A percentile compares a stretch with the other conserved stretches of the same genome.
Conservation (phyloP, 2,113 vertebrate genomes). For the Boulengeromyrus knoepffleri region DNA sequence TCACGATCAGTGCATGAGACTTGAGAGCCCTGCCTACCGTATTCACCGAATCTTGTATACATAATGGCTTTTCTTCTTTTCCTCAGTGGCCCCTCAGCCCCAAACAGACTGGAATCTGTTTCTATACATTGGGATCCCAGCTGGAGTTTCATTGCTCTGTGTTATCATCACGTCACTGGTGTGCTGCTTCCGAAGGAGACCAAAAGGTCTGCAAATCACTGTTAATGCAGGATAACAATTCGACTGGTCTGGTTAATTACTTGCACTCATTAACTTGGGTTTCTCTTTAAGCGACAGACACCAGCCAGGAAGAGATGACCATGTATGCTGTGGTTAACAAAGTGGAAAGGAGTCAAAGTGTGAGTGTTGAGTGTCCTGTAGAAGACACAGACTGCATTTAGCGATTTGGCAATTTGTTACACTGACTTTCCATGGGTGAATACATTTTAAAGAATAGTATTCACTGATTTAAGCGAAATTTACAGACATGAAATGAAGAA, state of each 20-base stretch:
- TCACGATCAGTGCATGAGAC: too few relatives aligned
- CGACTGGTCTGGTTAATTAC: background rate
- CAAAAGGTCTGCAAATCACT: background rate
- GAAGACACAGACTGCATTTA: background rate
- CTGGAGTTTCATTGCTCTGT: background rate
- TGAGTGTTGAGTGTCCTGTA: background rate
- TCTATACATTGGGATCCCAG: background rate
- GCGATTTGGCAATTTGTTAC: background rate
- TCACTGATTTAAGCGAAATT: background rate
- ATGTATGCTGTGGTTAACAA: background rate
- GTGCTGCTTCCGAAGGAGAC: background rate
- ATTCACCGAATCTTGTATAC: too few relatives aligned
- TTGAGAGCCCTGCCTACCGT: too few relatives aligned
- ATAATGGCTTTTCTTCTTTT: background rate
- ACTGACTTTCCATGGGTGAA: background rate
- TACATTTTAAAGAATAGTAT: background rate
- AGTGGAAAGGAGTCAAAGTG: background rate
- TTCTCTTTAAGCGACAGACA: background rate
- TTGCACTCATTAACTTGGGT: background rate
- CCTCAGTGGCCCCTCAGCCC: background rate
- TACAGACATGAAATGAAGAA: too few relatives aligned
- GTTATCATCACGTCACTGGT: background rate
- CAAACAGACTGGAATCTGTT: background rate
- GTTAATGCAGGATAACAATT: background rate
- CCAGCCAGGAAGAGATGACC: background rate